Percentiles rank a stretch among this genome's conserved stretches.
phyloP scores from a whole-genome alignment of 2,888 invertebrate genomes.

The Phrixothrix hirtus region DNA sequence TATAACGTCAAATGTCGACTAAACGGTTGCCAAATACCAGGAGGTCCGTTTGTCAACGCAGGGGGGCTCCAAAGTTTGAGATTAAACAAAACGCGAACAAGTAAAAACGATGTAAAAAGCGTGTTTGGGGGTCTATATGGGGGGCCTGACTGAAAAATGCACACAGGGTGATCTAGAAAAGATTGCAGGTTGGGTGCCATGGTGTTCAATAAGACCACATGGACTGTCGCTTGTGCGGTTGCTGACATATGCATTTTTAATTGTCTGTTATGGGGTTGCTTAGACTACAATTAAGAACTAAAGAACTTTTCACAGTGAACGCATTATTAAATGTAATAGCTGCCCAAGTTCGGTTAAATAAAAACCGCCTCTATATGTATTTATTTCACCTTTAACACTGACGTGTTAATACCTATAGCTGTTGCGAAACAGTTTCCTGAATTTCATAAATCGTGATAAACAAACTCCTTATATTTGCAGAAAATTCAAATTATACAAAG shows the following conservation, averaged over 20 bases:
- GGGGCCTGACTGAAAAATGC: slow-evolving; percentile 32
- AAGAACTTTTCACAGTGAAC: neutral
- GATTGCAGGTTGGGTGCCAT: slow-evolving; percentile 24
- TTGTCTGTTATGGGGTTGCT: slow-evolving; percentile 16
- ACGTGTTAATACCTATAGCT: too few species aligned
- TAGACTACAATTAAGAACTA: neutral
- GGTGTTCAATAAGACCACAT: slow-evolving; percentile 25
- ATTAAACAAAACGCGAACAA: slow-evolving; percentile 38
- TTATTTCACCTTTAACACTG: too few species aligned
- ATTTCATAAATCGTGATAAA: too few species aligned
- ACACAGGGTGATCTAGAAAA: slow-evolving; percentile 25
- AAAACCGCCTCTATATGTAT: too few species aligned
- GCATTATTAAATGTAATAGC: neutral
- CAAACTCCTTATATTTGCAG: too few species aligned
- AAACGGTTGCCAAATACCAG: slow-evolving; percentile 29
- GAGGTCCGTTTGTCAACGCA: slow-evolving; percentile 40
- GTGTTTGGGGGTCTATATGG: slow-evolving; percentile 40
- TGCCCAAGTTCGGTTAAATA: neutral
- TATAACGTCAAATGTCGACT: slow-evolving; percentile 32
- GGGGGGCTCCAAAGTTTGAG: slow-evolving; percentile 34
- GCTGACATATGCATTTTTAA: slow-evolving; percentile 28
- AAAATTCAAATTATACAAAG: too few species aligned
- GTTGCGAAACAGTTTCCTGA: too few species aligned
- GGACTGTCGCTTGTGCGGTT: slow-evolving; percentile 28
- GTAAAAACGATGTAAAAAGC: slow-evolving; percentile 31